Evolutionary conservation across 2,113 vertebrate genomes (phyloP).

Genomic region (Rhipidura dahli): DNA sequence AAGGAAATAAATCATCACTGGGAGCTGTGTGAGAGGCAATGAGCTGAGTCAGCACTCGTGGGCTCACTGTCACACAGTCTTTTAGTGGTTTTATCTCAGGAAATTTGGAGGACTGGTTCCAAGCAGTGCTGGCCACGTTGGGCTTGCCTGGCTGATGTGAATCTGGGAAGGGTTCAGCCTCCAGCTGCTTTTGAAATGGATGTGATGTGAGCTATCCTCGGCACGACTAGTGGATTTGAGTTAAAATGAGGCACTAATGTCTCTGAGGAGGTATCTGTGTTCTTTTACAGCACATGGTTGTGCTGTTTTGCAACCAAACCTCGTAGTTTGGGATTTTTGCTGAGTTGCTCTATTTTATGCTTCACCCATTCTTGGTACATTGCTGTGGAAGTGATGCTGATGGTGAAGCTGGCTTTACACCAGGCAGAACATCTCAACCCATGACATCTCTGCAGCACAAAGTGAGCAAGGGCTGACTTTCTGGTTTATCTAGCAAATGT

Average conservation of each 20-base stretch:
- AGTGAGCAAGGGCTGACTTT: neutral
- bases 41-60: neutral
- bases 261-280: neutral
- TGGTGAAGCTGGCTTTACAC: neutral
- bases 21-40: neutral
- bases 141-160: neutral
- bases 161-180: neutral
- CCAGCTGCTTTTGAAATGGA: neutral
- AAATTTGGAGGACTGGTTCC: neutral
- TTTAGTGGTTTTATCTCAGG: neutral
- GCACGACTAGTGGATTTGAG: neutral
- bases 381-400: neutral
- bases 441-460: neutral
- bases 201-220: neutral
- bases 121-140: neutral
- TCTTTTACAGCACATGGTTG: neutral
- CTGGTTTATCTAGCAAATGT: neutral
- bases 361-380: fast-evolving
- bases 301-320: neutral
- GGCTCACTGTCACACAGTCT: neutral
- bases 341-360: neutral
- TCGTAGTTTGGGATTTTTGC: neutral
- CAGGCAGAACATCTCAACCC: neutral
- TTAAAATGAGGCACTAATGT: neutral
- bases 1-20: neutral